Percentiles rank a stretch among this genome's conserved stretches.
phyloP scores from a whole-genome alignment of 2,888 invertebrate species.

The Sinelater perroti region DNA sequence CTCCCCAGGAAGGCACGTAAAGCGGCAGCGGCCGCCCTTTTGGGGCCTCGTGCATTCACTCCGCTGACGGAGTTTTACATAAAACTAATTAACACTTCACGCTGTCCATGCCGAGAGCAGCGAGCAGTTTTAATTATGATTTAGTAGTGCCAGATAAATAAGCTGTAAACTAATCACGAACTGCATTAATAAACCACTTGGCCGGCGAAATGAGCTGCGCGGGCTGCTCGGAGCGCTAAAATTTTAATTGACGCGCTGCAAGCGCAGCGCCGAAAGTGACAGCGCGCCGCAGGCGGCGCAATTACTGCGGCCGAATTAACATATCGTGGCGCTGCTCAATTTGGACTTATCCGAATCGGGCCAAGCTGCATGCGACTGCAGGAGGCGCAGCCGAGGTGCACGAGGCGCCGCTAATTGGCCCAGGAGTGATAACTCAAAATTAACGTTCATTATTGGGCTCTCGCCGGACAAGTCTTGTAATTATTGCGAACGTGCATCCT shows the following conservation, averaged over 20 bases:
- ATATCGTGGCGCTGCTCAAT: conserved; percentile 23
- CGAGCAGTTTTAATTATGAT: conserved; percentile 8
- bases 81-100: conserved; percentile 6
- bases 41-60: too few species aligned
- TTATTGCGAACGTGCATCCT: conserved; percentile 30
- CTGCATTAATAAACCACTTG: conserved; percentile 26
- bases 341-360: conserved; percentile 32
- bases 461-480: conserved; percentile 33
- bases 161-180: conserved; percentile 20
- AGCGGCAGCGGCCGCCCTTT: too few species aligned
- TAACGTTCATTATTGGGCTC: conserved; percentile 35
- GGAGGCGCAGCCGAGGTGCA: conserved; percentile 26
- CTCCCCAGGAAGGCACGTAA: too few species aligned
- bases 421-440: conserved; percentile 36
- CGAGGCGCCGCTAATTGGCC: conserved; percentile 6
- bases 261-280: conserved; percentile 23
- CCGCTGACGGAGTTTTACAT: too few species aligned
- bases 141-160: conserved; percentile 5
- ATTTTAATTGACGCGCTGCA: conserved; percentile 30
- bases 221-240: conserved; percentile 20
- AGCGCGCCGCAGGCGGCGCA: conserved; percentile 24
- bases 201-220: conserved; percentile 14
- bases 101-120: too few species aligned
- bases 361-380: conserved; percentile 26
- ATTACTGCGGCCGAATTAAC: conserved; percentile 31